These are phyloP conservation scores for Entomobrya multifasciata DNA, from an alignment of 2,888 invertebrate species.

Conservation along the genomic window DNA sequence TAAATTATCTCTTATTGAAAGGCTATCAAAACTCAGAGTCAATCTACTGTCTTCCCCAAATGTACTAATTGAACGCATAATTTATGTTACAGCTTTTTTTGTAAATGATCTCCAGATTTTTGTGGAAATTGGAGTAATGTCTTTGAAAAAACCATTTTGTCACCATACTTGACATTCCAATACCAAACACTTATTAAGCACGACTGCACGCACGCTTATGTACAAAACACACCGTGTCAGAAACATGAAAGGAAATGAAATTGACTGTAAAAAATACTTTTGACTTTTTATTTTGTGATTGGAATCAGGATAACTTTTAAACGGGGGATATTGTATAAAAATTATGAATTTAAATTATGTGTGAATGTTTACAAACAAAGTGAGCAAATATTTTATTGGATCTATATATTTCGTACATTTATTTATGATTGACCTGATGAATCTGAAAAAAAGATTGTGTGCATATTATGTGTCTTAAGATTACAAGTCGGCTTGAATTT, in stretches of 20 bases:
- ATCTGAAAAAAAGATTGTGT: conserved; percentile 43
- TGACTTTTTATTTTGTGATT: conserved; percentile 3
- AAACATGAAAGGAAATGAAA: conserved; percentile 18
- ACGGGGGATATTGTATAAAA: no score
- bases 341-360: no score
- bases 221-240: conserved; percentile 32
- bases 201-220: conserved; percentile 40
- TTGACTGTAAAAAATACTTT: conserved; percentile 15
- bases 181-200: conserved; percentile 41
- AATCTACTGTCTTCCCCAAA: conserved; percentile 55
- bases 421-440: no score
- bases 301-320: not conserved
- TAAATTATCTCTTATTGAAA: not conserved
- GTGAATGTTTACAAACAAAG: not conserved
- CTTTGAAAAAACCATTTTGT: conserved; percentile 12
- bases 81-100: conserved; percentile 30
- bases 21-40: conserved; percentile 27
- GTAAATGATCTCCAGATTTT: not conserved
- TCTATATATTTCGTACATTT: no score
- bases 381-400: not conserved
- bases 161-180: no score
- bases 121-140: not conserved
- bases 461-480: conserved; percentile 38
- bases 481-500: no score
- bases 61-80: not conserved